phyloP scores from a whole-genome alignment of 2,888 invertebrate genomes.

The Drosophila nr. medialis region DNA sequence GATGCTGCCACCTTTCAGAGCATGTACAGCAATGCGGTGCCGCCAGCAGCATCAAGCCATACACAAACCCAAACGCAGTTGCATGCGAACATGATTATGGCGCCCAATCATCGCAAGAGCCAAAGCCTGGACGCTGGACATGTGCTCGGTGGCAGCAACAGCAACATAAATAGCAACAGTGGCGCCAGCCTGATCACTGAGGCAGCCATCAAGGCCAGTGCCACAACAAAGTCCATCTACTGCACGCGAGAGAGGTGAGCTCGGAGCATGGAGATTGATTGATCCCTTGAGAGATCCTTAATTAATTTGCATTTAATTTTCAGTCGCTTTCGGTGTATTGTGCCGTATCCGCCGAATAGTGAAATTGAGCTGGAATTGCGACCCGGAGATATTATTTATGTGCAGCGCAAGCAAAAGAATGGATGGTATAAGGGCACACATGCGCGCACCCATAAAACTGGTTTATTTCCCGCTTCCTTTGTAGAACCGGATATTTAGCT shows the following conservation, averaged over 20 bases:
- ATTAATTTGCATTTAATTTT: constrained; percentile 3
- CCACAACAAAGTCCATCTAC: constrained; percentile 83
- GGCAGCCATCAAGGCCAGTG: constrained; percentile 81
- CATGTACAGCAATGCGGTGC: constrained; percentile 64
- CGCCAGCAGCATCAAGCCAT: constrained; percentile 59
- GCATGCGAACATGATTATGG: constrained; percentile 74
- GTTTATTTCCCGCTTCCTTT: constrained; percentile 97
- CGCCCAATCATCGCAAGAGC: constrained; percentile 89
- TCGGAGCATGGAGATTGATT: neutral
- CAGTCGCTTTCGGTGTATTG: constrained; percentile 93
- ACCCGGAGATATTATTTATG: constrained; percentile 95
- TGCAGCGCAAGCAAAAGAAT: constrained; percentile 95
- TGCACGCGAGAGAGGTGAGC: constrained; percentile 85
- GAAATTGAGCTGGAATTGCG: constrained; percentile 96
- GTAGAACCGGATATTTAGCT: constrained; percentile 88
- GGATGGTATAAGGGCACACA: constrained; percentile 98
- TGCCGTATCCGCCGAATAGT: constrained; percentile 97
- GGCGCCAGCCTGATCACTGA: constrained; percentile 60
- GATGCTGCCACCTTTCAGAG: constrained; percentile 75
- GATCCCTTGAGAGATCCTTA: no score
- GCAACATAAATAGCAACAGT: constrained; percentile 26
- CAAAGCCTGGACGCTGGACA: constrained; percentile 91
- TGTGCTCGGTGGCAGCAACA: constrained; percentile 55
- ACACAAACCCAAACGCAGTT: constrained; percentile 57
- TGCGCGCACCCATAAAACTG: constrained; percentile 94